phyloP scores from a whole-genome alignment of 2,113 vertebrate species.

The Mixornis gularis region DNA sequence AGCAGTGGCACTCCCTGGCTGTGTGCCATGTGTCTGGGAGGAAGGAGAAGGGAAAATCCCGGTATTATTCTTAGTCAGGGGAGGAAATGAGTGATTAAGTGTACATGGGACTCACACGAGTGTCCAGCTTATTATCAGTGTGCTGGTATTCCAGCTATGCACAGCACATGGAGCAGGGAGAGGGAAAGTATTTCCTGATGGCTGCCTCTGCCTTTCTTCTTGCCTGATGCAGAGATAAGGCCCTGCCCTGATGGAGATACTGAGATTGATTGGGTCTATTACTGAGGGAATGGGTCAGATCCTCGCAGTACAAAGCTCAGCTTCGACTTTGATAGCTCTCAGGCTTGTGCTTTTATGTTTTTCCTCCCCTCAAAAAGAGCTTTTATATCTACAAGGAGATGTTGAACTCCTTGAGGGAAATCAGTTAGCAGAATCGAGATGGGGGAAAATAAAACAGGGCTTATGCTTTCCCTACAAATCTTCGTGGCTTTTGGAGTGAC shows the following conservation, averaged over 20 bases:
- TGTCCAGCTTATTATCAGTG: slow-evolving; percentile 15
- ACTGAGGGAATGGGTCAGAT: slow-evolving; percentile 20
- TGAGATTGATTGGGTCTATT: slow-evolving; percentile 45
- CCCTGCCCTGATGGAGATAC: not conserved
- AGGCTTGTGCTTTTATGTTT: slow-evolving; percentile 1
- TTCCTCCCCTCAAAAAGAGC: not conserved
- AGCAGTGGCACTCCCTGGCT: not conserved
- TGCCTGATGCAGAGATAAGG: slow-evolving; percentile 58
- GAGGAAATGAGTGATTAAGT: slow-evolving; percentile 65
- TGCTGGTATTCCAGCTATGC: slow-evolving; percentile 53
- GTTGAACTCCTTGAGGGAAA: not conserved
- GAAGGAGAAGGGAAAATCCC: not conserved
- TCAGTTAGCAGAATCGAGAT: not conserved
- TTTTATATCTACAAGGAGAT: not conserved
- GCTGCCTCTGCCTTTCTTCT: slow-evolving; percentile 60
- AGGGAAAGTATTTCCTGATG: slow-evolving; percentile 21
- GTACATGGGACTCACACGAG: slow-evolving; percentile 32
- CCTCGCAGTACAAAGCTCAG: slow-evolving; percentile 33
- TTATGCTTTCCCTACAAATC: not conserved
- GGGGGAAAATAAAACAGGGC: not conserved
- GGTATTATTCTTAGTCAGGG: not conserved
- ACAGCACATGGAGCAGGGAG: not conserved
- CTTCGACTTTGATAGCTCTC: slow-evolving; percentile 17
- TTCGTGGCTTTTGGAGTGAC: not conserved
- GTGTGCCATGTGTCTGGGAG: not conserved